Evolutionary conservation across 2,797 vertebrate species (phyloP).

Genomic region (Petrocephalus sullivani): DNA sequence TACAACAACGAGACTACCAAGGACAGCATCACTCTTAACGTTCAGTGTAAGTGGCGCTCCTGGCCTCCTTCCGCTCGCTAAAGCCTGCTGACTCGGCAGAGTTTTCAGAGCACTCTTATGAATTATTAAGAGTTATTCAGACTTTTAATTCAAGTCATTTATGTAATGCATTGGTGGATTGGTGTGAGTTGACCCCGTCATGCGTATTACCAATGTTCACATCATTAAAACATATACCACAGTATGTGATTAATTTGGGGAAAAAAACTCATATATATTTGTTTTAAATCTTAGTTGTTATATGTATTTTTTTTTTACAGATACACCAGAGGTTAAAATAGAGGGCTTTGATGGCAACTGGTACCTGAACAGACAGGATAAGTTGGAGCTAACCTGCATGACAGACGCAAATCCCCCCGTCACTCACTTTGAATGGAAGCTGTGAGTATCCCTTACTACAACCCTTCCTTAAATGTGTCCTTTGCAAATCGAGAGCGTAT

Average conservation of each 20-base stretch:
- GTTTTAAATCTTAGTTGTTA: background rate
- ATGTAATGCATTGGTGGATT: background rate
- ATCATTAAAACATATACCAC: background rate
- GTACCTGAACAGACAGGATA: constrained; percentile 86
- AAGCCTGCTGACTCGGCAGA: background rate
- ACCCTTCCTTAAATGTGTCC: background rate
- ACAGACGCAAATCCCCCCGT: constrained; percentile 87
- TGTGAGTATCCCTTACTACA: constrained; percentile 67
- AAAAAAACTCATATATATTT: background rate
- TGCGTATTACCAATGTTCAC: background rate
- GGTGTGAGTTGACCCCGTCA: background rate
- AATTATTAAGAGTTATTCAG: background rate
- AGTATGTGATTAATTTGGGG: background rate
- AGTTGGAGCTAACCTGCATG: constrained; percentile 77
- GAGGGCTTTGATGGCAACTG: constrained; percentile 97
- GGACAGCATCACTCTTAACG: constrained; percentile 80
- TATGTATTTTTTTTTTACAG: constrained; percentile 52
- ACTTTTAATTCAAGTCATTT: background rate
- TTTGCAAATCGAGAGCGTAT: background rate
- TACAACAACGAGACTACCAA: constrained; percentile 81
- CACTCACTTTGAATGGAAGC: constrained; percentile 84
- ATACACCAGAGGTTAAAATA: constrained; percentile 84
- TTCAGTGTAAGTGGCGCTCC: constrained; percentile 75
- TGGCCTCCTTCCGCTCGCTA: background rate
- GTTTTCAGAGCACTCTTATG: background rate